A percentile compares a stretch with the other conserved stretches of the same genome.
phyloP scores from a whole-genome alignment of 2,888 invertebrate genomes.

The Hirudinaria manillensis region DNA sequence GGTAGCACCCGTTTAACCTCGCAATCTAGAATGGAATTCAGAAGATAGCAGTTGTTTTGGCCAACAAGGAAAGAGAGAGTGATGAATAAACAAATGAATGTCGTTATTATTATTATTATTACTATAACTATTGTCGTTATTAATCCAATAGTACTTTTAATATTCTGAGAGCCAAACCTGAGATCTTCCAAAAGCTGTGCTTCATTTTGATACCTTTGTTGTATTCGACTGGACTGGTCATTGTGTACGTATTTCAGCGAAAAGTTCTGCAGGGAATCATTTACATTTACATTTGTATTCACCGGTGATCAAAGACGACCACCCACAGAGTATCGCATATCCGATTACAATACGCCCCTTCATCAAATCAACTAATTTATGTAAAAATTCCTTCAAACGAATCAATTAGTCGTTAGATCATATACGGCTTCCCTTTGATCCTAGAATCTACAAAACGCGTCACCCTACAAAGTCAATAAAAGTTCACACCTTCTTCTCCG shows the following conservation, averaged over 20 bases:
- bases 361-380: too few species aligned
- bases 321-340: neutral
- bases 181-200: constrained; percentile 89
- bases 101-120: neutral
- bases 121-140: neutral
- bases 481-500: too few species aligned
- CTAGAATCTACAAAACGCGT: too few species aligned
- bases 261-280: constrained; percentile 24
- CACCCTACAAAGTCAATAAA: too few species aligned
- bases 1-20: too few species aligned
- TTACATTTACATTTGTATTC: neutral
- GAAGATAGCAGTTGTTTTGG: too few species aligned
- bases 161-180: constrained; percentile 53
- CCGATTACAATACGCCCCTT: too few species aligned
- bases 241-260: constrained; percentile 68
- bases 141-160: neutral
- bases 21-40: too few species aligned
- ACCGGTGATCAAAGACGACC: neutral
- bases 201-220: constrained; percentile 90
- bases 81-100: neutral
- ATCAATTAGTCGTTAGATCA: too few species aligned
- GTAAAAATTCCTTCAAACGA: too few species aligned
- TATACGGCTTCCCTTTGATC: too few species aligned
- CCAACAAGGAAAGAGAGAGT: too few species aligned
- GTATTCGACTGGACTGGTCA: constrained; percentile 84